Base-by-base conservation (phyloP, 2,888 invertebrate species). In the Mystacides longicornis region DNA sequence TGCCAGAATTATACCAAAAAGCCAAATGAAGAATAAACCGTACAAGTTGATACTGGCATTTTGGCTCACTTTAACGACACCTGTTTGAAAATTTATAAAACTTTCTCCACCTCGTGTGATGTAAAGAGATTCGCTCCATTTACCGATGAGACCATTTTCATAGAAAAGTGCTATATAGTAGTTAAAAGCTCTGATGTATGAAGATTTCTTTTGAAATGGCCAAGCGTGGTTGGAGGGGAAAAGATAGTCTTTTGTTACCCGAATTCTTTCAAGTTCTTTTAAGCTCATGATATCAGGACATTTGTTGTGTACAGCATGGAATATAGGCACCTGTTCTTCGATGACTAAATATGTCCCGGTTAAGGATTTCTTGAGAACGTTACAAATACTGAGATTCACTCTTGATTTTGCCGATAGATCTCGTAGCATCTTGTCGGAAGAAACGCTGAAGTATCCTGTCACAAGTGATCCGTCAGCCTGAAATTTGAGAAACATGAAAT, bases 171-270 rank as follows among this genome's bases (percentile, higher is more conserved):
- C 7, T 14, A 60, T 54, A 37, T 58, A 55, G 1, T 48, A 37
- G 31, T 60, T 55, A 18, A 60, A 47, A 2, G 37, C 33, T 5
- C 42, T 22, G n/a, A 60, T 22, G 31, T 57, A 60, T 2, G 60
- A 58, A 7, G 54, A 45, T n/a, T 50, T 51, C 48, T 58, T 58
- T 19, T 53, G 46, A 49, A 58, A 56, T 16, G 58, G 56, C 58
- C 58, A 60, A 3, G 51, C 60, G 45, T 60, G 60, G n/a, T 37
- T 33, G 2, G 58, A 54, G 11, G 58, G 54, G 2, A 58, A 52
- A 18, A 60, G 27, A 2, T 48, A 31, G 27, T 60, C 58, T 27
- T 51, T 37, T 18, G 58, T 51, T 9, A 56, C 16, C 19, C 56
- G 51, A 7, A 58, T 31, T 52, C 52, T 58, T 0, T 50, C 37